Evolutionary conservation across 2,113 vertebrate species (phyloP).

Genomic region (Bujurquina vittata): DNA sequence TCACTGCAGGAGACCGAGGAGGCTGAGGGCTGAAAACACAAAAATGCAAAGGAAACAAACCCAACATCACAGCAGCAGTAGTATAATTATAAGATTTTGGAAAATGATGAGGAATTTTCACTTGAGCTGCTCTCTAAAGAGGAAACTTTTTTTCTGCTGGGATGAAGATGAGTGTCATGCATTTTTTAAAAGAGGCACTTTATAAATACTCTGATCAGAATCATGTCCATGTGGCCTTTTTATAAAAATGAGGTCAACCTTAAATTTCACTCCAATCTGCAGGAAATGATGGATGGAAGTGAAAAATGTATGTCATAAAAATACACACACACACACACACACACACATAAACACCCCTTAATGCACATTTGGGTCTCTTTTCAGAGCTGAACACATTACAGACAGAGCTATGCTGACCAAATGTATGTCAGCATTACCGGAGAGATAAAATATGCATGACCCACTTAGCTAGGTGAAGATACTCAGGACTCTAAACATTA

Average conservation of each 20-base stretch:
- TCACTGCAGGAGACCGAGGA: slow-evolving; percentile 1
- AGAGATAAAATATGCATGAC: slow-evolving; percentile 54
- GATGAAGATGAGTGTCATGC: background rate
- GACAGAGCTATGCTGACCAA: slow-evolving; percentile 1
- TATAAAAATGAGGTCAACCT: slow-evolving; percentile 19
- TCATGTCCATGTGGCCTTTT: background rate
- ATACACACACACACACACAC: background rate
- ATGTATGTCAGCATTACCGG: slow-evolving; percentile 5
- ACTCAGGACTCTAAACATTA: slow-evolving; percentile 9
- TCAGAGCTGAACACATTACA: background rate
- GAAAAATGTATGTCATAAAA: background rate
- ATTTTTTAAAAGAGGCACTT: slow-evolving; percentile 27
- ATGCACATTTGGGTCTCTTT: background rate
- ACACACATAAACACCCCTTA: background rate
- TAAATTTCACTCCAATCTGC: background rate
- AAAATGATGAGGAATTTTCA: background rate
- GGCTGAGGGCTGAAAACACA: background rate
- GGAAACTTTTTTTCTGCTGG: background rate
- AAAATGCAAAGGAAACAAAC: background rate
- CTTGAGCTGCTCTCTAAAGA: background rate
- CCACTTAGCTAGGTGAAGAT: slow-evolving; percentile 33
- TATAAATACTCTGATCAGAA: slow-evolving; percentile 43
- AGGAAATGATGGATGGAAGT: background rate
- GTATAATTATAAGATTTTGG: background rate
- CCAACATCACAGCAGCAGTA: fast-evolving